phyloP scores from a whole-genome alignment of 1,140 invertebrate genomes.

The Drosophila orosa region DNA sequence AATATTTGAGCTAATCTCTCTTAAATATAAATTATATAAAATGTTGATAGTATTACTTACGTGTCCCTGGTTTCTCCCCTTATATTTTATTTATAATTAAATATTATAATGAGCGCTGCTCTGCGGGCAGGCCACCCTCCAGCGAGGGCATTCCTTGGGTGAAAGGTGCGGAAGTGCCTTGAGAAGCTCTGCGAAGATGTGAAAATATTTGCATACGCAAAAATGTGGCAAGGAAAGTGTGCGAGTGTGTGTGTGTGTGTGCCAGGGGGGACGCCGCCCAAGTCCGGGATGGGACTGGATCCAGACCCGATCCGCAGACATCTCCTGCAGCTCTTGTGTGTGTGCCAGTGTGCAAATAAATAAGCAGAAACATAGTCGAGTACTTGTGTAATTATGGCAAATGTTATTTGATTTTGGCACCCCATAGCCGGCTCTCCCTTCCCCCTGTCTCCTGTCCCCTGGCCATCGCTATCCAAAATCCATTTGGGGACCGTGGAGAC shows the following conservation, averaged over 20 bases:
- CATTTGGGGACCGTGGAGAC: slow-evolving; percentile 8
- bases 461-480: neutral
- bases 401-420: slow-evolving; percentile 61
- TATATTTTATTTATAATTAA: too few relatives aligned
- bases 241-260: neutral
- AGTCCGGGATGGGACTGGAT: neutral
- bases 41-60: too few relatives aligned
- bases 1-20: too few relatives aligned
- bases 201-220: slow-evolving; percentile 60
- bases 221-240: slow-evolving; percentile 52
- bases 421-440: neutral
- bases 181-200: slow-evolving; percentile 25
- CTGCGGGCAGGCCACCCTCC: neutral
- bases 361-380: slow-evolving; percentile 61
- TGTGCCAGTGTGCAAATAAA: slow-evolving; percentile 42
- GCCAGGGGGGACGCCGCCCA: neutral
- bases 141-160: slow-evolving; percentile 15
- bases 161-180: slow-evolving; percentile 62
- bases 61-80: too few relatives aligned
- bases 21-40: too few relatives aligned
- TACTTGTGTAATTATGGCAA: slow-evolving; percentile 63
- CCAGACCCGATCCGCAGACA: slow-evolving; percentile 25
- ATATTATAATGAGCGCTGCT: neutral
- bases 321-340: slow-evolving; percentile 14
- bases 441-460: neutral